Evolutionary conservation across 2,797 vertebrate species (phyloP).

Genomic region (Chaenodraco wilsoni): DNA sequence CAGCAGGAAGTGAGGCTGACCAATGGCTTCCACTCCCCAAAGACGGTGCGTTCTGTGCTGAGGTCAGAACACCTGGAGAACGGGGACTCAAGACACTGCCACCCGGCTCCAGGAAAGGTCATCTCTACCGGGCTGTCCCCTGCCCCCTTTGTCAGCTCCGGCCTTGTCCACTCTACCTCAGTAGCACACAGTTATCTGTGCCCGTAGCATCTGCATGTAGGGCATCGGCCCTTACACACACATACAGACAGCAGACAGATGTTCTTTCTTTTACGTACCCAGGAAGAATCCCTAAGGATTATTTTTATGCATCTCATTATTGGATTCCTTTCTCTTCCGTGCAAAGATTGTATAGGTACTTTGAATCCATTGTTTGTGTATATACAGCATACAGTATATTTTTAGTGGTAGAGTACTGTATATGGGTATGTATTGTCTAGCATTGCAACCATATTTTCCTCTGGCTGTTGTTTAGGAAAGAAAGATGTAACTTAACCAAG

Average conservation of each 20-base stretch:
- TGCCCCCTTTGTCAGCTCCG: slow-evolving; percentile 80
- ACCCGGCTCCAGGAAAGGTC: slow-evolving; percentile 72
- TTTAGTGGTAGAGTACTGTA: slow-evolving; percentile 72
- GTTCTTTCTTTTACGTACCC: slow-evolving; percentile 46
- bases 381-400: slow-evolving; percentile 68
- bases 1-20: slow-evolving; percentile 74
- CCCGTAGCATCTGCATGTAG: slow-evolving; percentile 75
- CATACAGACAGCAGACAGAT: slow-evolving; percentile 47
- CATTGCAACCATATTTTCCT: slow-evolving; percentile 56
- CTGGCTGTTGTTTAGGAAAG: too few species aligned
- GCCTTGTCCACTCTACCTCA: slow-evolving; percentile 83
- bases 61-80: slow-evolving; percentile 79
- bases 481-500: slow-evolving; percentile 49
- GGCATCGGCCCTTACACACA: slow-evolving; percentile 30
- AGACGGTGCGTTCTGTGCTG: slow-evolving; percentile 55
- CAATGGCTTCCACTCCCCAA: slow-evolving; percentile 87
- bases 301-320: slow-evolving; percentile 71
- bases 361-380: slow-evolving; percentile 76
- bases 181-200: slow-evolving; percentile 82
- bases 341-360: slow-evolving; percentile 71
- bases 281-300: slow-evolving; percentile 55
- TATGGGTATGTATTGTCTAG: slow-evolving; percentile 63
- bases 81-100: slow-evolving; percentile 78
- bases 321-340: slow-evolving; percentile 66
- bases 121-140: slow-evolving; percentile 68